Evolutionary conservation across 2,888 invertebrate species (phyloP).

Genomic region (Tuta absoluta): DNA sequence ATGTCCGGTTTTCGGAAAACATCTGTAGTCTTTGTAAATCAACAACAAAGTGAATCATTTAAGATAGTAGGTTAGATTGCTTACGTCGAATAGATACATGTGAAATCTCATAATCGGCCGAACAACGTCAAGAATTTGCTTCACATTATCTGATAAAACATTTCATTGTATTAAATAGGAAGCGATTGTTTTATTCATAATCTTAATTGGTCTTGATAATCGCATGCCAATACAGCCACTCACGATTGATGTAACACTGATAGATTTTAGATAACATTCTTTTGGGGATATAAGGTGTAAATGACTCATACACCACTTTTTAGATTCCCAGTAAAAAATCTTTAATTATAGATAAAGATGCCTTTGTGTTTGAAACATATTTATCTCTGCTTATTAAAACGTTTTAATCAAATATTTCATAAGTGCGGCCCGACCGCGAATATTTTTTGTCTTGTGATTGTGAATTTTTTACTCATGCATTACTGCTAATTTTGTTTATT

Average conservation of each 20-base stretch:
- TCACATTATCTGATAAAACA: slow-evolving; percentile 50
- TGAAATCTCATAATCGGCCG: slow-evolving; percentile 43
- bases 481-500: too few species aligned
- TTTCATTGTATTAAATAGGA: slow-evolving; percentile 28
- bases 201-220: slow-evolving; percentile 45
- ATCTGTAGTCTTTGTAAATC: not conserved
- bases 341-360: too few species aligned
- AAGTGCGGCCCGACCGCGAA: too few species aligned
- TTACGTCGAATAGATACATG: not conserved
- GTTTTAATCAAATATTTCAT: too few species aligned
- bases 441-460: too few species aligned
- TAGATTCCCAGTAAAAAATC: too few species aligned
- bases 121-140: slow-evolving; percentile 63
- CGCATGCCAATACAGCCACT: slow-evolving; percentile 53
- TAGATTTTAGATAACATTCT: not conserved
- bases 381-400: too few species aligned
- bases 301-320: too few species aligned
- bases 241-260: slow-evolving; percentile 35
- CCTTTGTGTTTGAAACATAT: too few species aligned
- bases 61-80: not conserved
- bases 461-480: too few species aligned
- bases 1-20: slow-evolving; percentile 2
- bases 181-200: slow-evolving; percentile 44
- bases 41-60: not conserved
- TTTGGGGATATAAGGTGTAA: not conserved